Evolutionary conservation across 2,113 vertebrate species (phyloP).

Genomic region (Lucifuga dentata): DNA sequence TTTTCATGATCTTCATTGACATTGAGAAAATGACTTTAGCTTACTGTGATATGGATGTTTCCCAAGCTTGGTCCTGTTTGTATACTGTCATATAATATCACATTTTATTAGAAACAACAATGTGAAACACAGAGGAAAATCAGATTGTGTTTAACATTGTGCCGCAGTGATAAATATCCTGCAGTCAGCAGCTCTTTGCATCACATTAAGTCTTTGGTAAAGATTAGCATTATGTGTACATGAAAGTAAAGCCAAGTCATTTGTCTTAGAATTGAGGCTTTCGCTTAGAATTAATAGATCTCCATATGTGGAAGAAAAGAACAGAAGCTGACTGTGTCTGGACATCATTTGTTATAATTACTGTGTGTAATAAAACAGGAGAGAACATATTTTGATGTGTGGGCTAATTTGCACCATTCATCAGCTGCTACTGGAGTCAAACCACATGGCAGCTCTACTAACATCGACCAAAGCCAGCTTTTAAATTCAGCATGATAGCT

Average conservation of each 20-base stretch:
- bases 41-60: constrained; percentile 41
- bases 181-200: constrained; percentile 71
- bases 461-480: constrained; percentile 9
- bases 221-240: constrained; percentile 63
- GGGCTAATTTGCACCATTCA: constrained; percentile 69
- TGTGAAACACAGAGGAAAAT: constrained; percentile 53
- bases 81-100: constrained; percentile 55
- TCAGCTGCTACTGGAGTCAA: constrained; percentile 53
- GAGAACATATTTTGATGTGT: constrained; percentile 57
- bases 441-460: constrained; percentile 11
- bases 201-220: constrained; percentile 71
- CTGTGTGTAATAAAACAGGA: constrained; percentile 36
- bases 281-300: constrained; percentile 67
- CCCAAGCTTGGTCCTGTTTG: constrained; percentile 19
- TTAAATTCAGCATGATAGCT: constrained; percentile 6
- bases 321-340: constrained; percentile 43
- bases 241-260: constrained; percentile 62
- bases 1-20: constrained; percentile 38
- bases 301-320: constrained; percentile 53
- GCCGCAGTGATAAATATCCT: constrained; percentile 66
- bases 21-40: constrained; percentile 30
- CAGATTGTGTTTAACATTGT: constrained; percentile 56
- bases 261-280: constrained; percentile 63
- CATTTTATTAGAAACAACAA: constrained; percentile 61
- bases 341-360: constrained; percentile 75